Conservation (phyloP, 2,113 vertebrate species). For the Peucedramus taeniatus region DNA sequence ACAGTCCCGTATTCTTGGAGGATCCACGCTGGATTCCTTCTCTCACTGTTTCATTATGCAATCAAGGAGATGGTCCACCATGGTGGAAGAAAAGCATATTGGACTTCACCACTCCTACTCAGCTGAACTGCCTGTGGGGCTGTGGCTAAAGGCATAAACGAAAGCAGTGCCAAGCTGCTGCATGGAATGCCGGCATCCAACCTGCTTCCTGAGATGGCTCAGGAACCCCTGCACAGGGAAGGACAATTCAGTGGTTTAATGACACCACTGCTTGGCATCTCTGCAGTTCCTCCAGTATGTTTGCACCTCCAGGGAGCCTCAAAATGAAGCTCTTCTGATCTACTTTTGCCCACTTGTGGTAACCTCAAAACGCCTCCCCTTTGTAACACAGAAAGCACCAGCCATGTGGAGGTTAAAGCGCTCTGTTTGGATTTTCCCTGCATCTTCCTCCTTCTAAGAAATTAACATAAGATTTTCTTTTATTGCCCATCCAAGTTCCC, state of each 20-base stretch:
- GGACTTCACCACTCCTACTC: not conserved
- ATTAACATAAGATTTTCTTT: not conserved
- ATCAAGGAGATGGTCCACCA: not conserved
- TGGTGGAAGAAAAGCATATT: not conserved
- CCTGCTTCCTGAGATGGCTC: not conserved
- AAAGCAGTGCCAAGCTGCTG: not conserved
- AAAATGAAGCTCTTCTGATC: not conserved
- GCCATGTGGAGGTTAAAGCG: not conserved
- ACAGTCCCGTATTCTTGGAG: not conserved
- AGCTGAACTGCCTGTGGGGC: not conserved
- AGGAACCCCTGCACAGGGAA: not conserved
- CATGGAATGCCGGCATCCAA: fast-evolving
- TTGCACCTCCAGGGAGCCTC: not conserved
- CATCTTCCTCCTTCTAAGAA: not conserved
- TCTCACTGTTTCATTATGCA: not conserved
- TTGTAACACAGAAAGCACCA: fast-evolving
- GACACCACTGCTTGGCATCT: not conserved
- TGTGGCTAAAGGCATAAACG: not conserved
- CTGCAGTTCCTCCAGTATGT: not conserved
- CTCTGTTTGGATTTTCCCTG: not conserved
- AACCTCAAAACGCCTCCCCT: not conserved
- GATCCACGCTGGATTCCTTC: not conserved
- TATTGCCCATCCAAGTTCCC: not conserved
- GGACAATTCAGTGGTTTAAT: not conserved
- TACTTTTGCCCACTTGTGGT: not conserved